Evolutionary conservation across 2,888 invertebrate species (phyloP).

Genomic region (Xestobium rufovillosum): DNA sequence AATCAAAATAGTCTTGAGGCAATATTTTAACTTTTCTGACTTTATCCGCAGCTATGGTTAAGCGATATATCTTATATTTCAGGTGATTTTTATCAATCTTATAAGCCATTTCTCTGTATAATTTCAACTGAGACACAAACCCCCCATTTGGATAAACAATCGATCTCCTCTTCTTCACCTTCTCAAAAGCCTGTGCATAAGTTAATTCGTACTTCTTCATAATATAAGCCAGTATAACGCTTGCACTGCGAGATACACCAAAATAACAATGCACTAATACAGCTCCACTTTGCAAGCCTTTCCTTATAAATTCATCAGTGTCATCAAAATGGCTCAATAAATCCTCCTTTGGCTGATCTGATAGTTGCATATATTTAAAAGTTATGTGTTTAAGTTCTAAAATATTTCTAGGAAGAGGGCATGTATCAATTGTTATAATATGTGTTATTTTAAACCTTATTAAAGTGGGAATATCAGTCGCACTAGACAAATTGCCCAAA

Average conservation of each 20-base stretch:
- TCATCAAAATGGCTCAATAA: constrained; percentile 71
- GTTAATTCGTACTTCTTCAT: constrained; percentile 78
- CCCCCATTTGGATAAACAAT: constrained; percentile 75
- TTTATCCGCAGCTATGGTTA: constrained; percentile 74
- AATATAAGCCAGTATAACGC: constrained; percentile 76
- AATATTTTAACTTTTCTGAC: constrained; percentile 77
- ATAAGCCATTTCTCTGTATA: constrained; percentile 73
- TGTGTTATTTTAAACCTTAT: constrained; percentile 61
- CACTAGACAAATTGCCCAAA: constrained; percentile 72
- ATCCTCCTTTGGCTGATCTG: constrained; percentile 80
- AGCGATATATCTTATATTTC: constrained; percentile 64
- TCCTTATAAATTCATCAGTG: constrained; percentile 69
- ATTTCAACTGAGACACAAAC: constrained; percentile 68
- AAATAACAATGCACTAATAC: constrained; percentile 88
- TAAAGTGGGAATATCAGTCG: constrained; percentile 62
- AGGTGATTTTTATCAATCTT: constrained; percentile 60
- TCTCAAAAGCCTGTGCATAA: constrained; percentile 63
- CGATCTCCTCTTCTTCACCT: constrained; percentile 61
- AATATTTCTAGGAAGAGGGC: constrained; percentile 71
- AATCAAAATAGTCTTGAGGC: constrained; percentile 67
- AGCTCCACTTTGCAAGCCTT: constrained; percentile 54
- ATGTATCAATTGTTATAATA: constrained; percentile 76
- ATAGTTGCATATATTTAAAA: constrained; percentile 71
- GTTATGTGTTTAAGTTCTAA: constrained; percentile 58
- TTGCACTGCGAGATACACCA: constrained; percentile 85